Base-by-base conservation (phyloP, 2,888 invertebrate genomes). In the Caenorhabditis sinica region DNA sequence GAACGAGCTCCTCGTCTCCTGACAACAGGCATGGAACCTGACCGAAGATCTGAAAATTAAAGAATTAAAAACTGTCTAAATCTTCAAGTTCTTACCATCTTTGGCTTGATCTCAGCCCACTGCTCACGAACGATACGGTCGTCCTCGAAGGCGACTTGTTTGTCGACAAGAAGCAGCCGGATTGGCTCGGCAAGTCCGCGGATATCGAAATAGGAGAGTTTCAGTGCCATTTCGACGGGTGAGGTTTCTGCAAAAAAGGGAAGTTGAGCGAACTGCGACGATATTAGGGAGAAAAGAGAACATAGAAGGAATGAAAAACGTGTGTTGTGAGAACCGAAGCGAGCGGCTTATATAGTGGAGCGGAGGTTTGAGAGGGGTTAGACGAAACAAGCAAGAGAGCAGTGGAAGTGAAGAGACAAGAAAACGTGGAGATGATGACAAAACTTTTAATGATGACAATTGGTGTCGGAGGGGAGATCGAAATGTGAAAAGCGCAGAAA, bases 121-220 rank as follows among this genome's bases (percentile, higher is more conserved):
- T 83, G 83, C 9, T 82, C 88, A 25, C 81, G 60, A 58, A 23
- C 36, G 60, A 89, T 76, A n/a, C 79, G 86, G 45, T 82, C 49
- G 71, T 90, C 89, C 23, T 86, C 87, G 82, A 86, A 89, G 23
- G 83, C 68, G 76, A 89, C 69, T 40, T 84, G 82, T 36, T 90
- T 86, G 83, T 90, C 90, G 71, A 75, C 63, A 20, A 89, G 71
- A 65, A 90, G 81, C 51, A 89, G 77, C 4, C 90, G 89, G 25
- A 87, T 85, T 40, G 84, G 87, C 84, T 90, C 90, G 66, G 86
- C 89, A 49, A 90, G 86, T 45, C 90, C 87, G 60, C 86, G 82
- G 53, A 87, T 86, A 63, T 85, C 81, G 75, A 89, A 89, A 77
- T 89, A 89, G 45, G 84, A 73, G 69, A 89, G 77, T 53, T 89